Conservation (phyloP, 2,888 invertebrate genomes). For the Eupithecia insigniata region DNA sequence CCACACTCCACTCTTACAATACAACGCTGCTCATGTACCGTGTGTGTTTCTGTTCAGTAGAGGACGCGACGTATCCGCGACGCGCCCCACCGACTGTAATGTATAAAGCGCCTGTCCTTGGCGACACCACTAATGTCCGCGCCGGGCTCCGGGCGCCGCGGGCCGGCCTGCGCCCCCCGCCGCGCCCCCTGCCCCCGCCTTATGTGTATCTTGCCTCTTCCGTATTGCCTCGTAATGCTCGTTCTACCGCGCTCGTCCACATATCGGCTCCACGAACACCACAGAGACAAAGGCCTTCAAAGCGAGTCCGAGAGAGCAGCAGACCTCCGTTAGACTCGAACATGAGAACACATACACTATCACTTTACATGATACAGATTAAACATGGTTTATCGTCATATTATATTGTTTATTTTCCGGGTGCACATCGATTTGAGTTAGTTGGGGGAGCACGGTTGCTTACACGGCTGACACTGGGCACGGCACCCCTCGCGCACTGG, state of each 20-base stretch:
- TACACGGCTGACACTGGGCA: conserved; percentile 79
- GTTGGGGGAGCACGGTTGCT: conserved; percentile 78
- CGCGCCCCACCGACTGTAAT: conserved; percentile 80
- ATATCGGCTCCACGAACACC: conserved; percentile 65
- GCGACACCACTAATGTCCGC: conserved; percentile 71
- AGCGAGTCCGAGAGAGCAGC: conserved; percentile 85
- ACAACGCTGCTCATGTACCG: conserved; percentile 83
- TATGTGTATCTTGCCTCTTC: conserved; percentile 77
- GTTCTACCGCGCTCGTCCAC: conserved; percentile 69
- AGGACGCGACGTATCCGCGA: conserved; percentile 80
- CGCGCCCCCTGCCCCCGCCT: conserved; percentile 70
- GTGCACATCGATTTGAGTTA: conserved; percentile 73
- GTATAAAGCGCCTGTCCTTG: conserved; percentile 75
- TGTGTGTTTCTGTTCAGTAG: conserved; percentile 85
- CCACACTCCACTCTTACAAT: conserved; percentile 83
- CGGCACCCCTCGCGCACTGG: conserved; percentile 80
- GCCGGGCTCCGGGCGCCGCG: conserved; percentile 72
- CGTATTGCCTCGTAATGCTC: conserved; percentile 69
- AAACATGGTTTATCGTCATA: conserved; percentile 63
- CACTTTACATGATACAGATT: conserved; percentile 73
- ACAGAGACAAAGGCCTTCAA: conserved; percentile 84
- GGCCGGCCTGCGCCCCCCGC: conserved; percentile 56
- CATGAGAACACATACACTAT: conserved; percentile 76
- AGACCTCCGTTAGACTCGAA: conserved; percentile 82
- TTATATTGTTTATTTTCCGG: conserved; percentile 67